Conservation (phyloP, 2,113 vertebrate species). For the Cephalopterus ornatus region DNA sequence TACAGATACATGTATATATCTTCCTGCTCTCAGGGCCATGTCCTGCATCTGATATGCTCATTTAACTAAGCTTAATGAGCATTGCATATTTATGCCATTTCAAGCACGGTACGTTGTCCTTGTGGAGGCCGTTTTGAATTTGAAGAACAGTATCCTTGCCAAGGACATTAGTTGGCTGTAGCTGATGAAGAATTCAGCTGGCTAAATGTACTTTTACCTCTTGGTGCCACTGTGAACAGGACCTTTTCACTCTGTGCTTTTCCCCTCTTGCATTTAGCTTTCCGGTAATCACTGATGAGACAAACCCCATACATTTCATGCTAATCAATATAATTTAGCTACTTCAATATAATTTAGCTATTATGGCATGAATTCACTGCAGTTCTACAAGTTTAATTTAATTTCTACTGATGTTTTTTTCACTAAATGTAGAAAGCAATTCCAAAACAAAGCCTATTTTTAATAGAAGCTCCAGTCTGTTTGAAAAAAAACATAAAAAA, state of each 20-base stretch:
- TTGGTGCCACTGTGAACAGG: slow-evolving; percentile 76
- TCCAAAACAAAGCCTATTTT: not conserved
- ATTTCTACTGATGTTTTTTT: not conserved
- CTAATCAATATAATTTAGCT: slow-evolving; percentile 45
- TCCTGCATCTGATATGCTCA: slow-evolving; percentile 38
- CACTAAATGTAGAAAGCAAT: not conserved
- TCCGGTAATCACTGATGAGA: not conserved
- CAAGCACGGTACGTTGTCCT: slow-evolving; percentile 31
- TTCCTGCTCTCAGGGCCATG: slow-evolving; percentile 4
- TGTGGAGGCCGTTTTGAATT: slow-evolving; percentile 56
- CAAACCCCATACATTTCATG: slow-evolving; percentile 48
- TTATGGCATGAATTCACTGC: slow-evolving; percentile 45
- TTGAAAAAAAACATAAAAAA: not conserved
- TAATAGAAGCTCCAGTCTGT: not conserved
- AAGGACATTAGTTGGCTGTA: slow-evolving; percentile 53
- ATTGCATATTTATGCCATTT: slow-evolving; percentile 14
- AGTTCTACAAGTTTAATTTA: not conserved
- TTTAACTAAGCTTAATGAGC: slow-evolving; percentile 45
- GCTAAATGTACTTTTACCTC: slow-evolving; percentile 75
- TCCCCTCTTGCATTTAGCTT: slow-evolving; percentile 21
- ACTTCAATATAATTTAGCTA: slow-evolving; percentile 34
- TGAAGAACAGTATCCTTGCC: slow-evolving; percentile 20
- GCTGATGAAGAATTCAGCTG: slow-evolving; percentile 42
- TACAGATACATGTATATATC: not conserved
- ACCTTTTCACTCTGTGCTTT: slow-evolving; percentile 21